Evolutionary conservation across 2,113 vertebrate species (phyloP), one percentile per base, ranked within the genome.

Genomic region (Cichladusa arquata): DNA sequence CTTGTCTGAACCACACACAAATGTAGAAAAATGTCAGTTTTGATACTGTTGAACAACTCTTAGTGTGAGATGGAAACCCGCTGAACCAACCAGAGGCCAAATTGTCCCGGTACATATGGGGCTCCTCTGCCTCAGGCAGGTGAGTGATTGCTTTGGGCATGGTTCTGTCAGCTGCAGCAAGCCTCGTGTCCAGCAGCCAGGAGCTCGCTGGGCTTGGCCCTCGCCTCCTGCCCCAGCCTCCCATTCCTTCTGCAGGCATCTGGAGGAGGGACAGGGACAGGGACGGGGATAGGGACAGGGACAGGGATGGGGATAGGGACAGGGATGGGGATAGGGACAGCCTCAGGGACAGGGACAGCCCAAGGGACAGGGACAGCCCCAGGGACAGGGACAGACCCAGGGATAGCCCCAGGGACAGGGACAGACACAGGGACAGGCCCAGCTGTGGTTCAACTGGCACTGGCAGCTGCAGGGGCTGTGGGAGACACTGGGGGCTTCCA

Each of bases 161-260:
- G 64, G 57, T 60, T 66, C 82, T 96, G 96, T 70, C 96, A 95
- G 94, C 93, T 93, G 94, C 86, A 94, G 80, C 34, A 26, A 66
- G 38, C n/a, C 36, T 18, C 0, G 0, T 2, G n/a, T 54, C 2
- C 8, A 22, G 74, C 88, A 86, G 82, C 80, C 3, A 8, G n/a
- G 19, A 66, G 29, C 81, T 90, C 0, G 0, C 85, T n/a, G 61
- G 54, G 62, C 60, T 80, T 19, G 16, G 86, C 34, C 79, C 22
- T 20, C 0, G 0, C 60, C 26, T 73, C 57, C 44, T 0, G 0
- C 12, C 48, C 48, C 70, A 25, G n/a, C 40, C 6, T 73, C 8
- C 40, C 42, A 4, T 31, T 19, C 67, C 38, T 20, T 25, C 38
- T 0, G 0, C 3, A 34, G 73, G 44, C 44, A 51, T 31, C 73